Conservation (phyloP, 2,113 vertebrate species). For the Hippocampus abdominalis region DNA sequence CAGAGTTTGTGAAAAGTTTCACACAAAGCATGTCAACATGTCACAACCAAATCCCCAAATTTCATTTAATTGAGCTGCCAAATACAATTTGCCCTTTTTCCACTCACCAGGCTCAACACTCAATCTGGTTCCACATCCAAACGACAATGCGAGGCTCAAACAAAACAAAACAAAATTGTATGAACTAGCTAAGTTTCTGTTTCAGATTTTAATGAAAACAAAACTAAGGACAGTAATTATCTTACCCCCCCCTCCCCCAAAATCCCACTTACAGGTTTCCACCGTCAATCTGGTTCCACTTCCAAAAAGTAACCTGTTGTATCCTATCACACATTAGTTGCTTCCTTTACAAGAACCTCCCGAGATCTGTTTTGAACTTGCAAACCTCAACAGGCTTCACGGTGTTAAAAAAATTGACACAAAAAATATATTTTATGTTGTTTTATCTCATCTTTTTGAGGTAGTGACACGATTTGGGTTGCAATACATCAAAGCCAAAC, state of each 20-base stretch:
- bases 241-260: no score
- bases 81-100: no score
- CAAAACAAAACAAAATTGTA: no score
- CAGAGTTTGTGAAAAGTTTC: no score
- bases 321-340: neutral
- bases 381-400: no score
- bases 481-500: neutral
- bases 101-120: no score
- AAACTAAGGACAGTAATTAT: no score
- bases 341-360: neutral
- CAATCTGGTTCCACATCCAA: no score
- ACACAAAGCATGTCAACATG: neutral
- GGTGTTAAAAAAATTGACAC: neutral
- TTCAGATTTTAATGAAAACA: no score
- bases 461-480: no score
- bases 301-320: neutral
- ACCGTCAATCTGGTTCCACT: neutral
- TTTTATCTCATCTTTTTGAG: neutral
- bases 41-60: neutral
- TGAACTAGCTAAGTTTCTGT: neutral
- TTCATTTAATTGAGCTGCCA: no score
- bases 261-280: neutral
- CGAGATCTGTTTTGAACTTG: neutral
- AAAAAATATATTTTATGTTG: neutral
- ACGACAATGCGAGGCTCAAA: no score